A percentile compares a stretch with the other conserved stretches of the same genome.
These are phyloP conservation scores for Falco novaeseelandiae DNA, from an alignment of 2,797 vertebrate species.

Conservation along the genomic window DNA sequence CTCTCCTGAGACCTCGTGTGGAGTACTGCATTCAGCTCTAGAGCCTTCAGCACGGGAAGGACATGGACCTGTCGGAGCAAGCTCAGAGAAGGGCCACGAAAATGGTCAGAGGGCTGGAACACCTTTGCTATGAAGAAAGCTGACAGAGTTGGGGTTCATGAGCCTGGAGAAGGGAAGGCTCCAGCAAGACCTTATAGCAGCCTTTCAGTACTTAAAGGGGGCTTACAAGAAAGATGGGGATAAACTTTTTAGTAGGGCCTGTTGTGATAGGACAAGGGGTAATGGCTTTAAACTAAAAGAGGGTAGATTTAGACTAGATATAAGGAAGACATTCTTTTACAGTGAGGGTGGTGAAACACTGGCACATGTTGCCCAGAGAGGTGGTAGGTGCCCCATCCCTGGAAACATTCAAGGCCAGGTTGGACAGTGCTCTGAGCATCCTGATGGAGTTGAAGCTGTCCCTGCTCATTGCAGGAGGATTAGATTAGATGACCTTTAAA, in stretches of 20 bases:
- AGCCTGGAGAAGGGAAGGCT: background rate
- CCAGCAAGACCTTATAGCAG: rapidly evolving
- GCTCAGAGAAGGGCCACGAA: background rate
- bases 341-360: background rate
- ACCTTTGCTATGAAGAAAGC: background rate
- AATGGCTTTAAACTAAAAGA: background rate
- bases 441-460: too few relatives aligned
- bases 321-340: background rate
- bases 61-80: background rate
- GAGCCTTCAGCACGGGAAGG: background rate
- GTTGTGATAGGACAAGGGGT: background rate
- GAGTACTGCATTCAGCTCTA: background rate
- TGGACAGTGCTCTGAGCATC: background rate
- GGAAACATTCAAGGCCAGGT: background rate
- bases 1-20: background rate
- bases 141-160: background rate
- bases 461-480: too few relatives aligned
- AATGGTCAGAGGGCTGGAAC: background rate
- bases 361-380: background rate
- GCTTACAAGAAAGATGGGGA: background rate
- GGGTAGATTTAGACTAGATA: background rate
- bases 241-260: too few relatives aligned
- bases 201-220: background rate
- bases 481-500: too few relatives aligned
- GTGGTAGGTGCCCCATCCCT: background rate